These are phyloP conservation scores for Choloepus hoffmanni DNA, from an alignment of 2,113 vertebrate species.

Conservation along the genomic window DNA sequence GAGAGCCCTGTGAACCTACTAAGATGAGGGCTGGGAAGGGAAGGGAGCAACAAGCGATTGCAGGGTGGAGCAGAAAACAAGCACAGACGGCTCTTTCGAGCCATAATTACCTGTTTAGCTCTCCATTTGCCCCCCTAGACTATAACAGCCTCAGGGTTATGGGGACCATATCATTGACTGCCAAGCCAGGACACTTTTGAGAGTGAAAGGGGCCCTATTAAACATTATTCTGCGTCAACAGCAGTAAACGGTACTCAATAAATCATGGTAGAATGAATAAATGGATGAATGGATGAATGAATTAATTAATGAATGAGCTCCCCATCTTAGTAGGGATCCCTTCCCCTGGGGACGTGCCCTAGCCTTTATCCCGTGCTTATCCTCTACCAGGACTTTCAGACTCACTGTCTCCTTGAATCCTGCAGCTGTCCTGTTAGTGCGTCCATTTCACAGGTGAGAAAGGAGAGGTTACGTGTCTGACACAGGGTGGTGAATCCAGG, in stretches of 20 bases:
- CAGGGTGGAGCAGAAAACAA: background rate
- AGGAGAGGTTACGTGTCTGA: background rate
- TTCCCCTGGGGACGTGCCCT: background rate
- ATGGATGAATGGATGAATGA: background rate
- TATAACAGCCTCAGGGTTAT: too few relatives aligned
- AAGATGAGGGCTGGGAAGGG: too few relatives aligned
- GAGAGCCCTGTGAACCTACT: background rate
- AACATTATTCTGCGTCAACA: background rate
- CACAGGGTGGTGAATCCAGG: fast-evolving
- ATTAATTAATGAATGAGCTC: background rate
- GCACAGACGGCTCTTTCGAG: background rate
- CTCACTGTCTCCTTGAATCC: background rate
- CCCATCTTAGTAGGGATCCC: background rate
- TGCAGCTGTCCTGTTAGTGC: background rate
- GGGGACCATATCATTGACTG: fast-evolving
- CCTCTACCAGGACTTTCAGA: background rate
- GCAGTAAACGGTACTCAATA: background rate
- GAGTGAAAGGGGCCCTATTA: background rate
- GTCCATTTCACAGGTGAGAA: background rate
- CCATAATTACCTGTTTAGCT: background rate
- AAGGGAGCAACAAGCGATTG: too few relatives aligned
- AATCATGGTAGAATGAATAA: background rate
- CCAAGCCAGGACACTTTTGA: background rate
- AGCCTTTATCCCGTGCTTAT: background rate
- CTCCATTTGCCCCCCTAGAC: background rate